Base-by-base conservation (phyloP, 1,140 invertebrate species). In the Gryon sp. region DNA sequence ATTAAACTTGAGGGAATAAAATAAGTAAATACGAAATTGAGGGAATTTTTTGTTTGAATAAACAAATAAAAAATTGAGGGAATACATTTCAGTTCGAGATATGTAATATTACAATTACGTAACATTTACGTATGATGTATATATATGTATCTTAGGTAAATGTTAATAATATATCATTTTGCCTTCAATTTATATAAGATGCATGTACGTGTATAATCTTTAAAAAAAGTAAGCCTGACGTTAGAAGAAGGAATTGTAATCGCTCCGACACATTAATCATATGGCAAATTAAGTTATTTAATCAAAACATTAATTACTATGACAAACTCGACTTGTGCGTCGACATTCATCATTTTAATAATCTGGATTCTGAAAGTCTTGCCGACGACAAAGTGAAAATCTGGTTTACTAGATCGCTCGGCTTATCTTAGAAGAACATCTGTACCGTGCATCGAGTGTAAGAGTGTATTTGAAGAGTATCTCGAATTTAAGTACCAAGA, bases 401-500 rank as follows among this genome's bases (percentile, higher is more conserved):
- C 45, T 52, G 60, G 46, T 24, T 65, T 19, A 38, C 12, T 36
- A 48, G 57, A 38, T 34, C 38, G 24, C 36, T 34, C 7, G 16
- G 18, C 24, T 65, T 32, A 41, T 52, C 22, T 43, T 8, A 2
- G 20, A 5, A 41, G 19, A 38, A 19, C 15, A 34, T 36, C 26
- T 57, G 32, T 20, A 14, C 48, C 32, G 30, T 26, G 2, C 3
- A 6, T 26, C 6, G 22, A 48, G 24, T n/a, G n/a, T n/a, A 12
- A 34, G 26, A 52, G 11, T 24, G 4, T 63, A 41, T 52, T 65
- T 53, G 18, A 43, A 50, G 19, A 34, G 41, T 22, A 14, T 46
- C 41, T 46, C 20, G 69, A 77, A 65, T 57, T 80, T 83, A 78
- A 70, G 80, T 79, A 57, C 53, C 63, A 43, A 22, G 62, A 26